A percentile compares a stretch with the other conserved stretches of the same genome.
These are phyloP conservation scores for Saccostrea echinata DNA, from an alignment of 1,140 invertebrate species.

Conservation along the genomic window DNA sequence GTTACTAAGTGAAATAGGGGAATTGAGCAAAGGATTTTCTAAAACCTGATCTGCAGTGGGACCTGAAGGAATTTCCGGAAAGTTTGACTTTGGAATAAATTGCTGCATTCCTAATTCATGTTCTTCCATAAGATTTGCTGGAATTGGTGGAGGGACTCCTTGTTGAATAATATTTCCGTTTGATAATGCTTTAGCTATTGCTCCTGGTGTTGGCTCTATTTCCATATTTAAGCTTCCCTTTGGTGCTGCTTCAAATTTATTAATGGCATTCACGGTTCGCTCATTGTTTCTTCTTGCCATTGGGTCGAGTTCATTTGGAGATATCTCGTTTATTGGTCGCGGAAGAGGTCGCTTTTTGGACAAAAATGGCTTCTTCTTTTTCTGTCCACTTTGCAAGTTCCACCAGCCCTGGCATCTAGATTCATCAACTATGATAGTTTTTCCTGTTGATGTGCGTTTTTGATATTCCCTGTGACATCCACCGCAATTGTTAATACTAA, in stretches of 20 bases:
- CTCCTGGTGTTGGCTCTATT: not conserved
- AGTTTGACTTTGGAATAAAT: not conserved
- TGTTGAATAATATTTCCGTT: not conserved
- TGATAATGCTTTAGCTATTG: not conserved
- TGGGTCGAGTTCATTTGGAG: not conserved
- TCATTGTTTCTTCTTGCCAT: slow-evolving; percentile 13
- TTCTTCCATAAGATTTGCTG: not conserved
- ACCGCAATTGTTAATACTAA: slow-evolving; percentile 20
- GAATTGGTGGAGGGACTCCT: not conserved
- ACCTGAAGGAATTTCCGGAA: not conserved
- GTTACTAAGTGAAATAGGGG: not conserved
- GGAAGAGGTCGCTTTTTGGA: not conserved
- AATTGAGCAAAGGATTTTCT: not conserved
- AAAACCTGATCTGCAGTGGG: not conserved
- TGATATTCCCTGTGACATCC: slow-evolving; percentile 20
- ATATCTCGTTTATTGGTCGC: not conserved
- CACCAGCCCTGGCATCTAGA: slow-evolving; percentile 12
- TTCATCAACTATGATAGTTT: not conserved
- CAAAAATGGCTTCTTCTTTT: not conserved
- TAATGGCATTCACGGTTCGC: not conserved
- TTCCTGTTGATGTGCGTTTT: not conserved
- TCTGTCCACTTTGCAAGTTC: not conserved
- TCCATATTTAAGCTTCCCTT: not conserved
- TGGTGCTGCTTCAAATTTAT: not conserved
- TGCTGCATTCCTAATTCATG: not conserved